A percentile compares a stretch with the other conserved stretches of the same genome.
These are phyloP conservation scores for Cetoscarus ocellatus DNA, from an alignment of 2,797 vertebrate species.

Conservation along the genomic window DNA sequence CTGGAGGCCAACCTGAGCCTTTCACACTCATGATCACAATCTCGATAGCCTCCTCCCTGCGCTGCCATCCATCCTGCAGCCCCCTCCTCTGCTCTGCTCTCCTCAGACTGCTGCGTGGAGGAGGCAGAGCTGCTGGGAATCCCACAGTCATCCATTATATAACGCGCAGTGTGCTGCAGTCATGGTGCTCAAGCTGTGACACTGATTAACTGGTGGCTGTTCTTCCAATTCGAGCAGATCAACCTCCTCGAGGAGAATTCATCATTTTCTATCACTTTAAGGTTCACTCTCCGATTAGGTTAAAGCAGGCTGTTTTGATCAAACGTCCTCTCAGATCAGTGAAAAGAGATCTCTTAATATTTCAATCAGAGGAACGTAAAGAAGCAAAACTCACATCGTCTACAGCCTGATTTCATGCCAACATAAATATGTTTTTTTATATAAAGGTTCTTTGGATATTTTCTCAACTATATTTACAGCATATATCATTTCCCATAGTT, in stretches of 20 bases:
- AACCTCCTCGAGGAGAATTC: constrained; percentile 60
- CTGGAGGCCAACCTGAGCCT: constrained; percentile 59
- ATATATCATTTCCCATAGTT: too few species aligned
- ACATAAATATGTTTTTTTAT: too few species aligned
- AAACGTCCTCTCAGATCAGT: constrained; percentile 14
- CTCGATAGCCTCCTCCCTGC: constrained; percentile 56
- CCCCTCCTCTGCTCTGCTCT: constrained; percentile 21
- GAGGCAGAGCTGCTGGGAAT: constrained; percentile 74
- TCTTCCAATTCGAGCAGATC: constrained; percentile 65
- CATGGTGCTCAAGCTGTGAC: constrained; percentile 69
- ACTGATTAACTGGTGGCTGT: constrained; percentile 70
- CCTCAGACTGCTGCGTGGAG: constrained; percentile 64
- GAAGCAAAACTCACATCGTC: background rate
- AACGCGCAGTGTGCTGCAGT: constrained; percentile 72
- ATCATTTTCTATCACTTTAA: constrained; percentile 39
- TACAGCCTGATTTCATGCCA: background rate
- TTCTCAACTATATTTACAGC: too few species aligned
- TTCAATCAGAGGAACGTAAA: background rate
- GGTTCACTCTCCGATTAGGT: constrained; percentile 14
- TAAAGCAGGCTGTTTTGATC: background rate
- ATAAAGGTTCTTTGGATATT: too few species aligned
- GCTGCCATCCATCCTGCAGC: constrained; percentile 56
- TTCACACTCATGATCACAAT: constrained; percentile 70
- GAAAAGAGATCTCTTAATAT: background rate
- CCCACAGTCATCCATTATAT: constrained; percentile 74